These are phyloP conservation scores for Amblyteles armatorius DNA, from an alignment of 2,888 invertebrate genomes.

Conservation along the genomic window DNA sequence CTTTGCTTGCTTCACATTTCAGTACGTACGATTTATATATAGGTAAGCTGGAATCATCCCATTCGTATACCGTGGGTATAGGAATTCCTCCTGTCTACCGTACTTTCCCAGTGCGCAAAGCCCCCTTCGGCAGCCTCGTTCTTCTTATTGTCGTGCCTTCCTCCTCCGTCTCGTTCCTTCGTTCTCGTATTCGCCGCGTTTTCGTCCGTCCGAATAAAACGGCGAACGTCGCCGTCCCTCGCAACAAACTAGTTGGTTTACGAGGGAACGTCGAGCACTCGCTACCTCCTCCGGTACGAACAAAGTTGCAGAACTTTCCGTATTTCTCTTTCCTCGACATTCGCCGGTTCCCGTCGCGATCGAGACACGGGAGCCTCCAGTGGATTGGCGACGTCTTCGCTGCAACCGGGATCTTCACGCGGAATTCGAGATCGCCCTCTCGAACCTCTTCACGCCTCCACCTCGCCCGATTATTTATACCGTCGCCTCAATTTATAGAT, in stretches of 20 bases:
- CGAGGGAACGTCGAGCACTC: conserved; percentile 64
- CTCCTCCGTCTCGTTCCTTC: conserved; percentile 8
- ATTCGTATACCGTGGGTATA: conserved; percentile 49
- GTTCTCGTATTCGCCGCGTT: conserved; percentile 25
- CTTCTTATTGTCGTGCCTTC: conserved; percentile 51
- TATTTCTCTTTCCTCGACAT: conserved; percentile 58
- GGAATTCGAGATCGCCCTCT: conserved; percentile 6
- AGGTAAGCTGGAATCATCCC: conserved; percentile 45
- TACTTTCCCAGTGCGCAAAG: conserved; percentile 24
- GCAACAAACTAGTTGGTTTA: conserved; percentile 71
- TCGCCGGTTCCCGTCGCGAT: conserved; percentile 62
- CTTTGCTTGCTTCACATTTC: conserved; percentile 7
- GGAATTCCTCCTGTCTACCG: conserved; percentile 52
- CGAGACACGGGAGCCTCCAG: conserved; percentile 22
- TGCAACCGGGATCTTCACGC: conserved; percentile 58
- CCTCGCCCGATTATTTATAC: conserved; percentile 47
- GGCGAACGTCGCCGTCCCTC: conserved; percentile 56
- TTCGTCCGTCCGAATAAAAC: conserved; percentile 65
- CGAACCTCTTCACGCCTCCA: conserved; percentile 24
- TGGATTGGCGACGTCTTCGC: conserved; percentile 48
- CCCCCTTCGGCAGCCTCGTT: conserved; percentile 33
- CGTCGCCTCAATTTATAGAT: conserved; percentile 52
- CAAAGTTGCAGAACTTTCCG: conserved; percentile 65
- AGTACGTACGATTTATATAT: neutral
- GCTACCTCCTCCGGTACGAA: conserved; percentile 46